phyloP scores from a whole-genome alignment of 1,140 invertebrate species.

The Pararge aegeria region DNA sequence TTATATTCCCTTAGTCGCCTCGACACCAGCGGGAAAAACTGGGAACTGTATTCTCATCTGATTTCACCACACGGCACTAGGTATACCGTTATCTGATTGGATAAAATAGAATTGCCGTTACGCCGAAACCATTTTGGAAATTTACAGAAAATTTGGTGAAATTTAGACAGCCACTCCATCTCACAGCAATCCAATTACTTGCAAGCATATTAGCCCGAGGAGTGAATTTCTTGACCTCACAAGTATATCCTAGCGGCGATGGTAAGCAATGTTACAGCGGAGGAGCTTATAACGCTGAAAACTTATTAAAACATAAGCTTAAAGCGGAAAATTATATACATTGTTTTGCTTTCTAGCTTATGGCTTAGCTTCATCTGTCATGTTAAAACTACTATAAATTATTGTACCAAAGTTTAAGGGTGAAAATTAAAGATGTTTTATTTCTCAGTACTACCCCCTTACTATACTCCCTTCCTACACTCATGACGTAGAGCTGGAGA shows the following conservation, averaged over 20 bases:
- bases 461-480: too few species aligned
- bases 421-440: too few species aligned
- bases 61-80: too few species aligned
- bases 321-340: neutral
- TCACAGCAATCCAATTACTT: constrained; percentile 36
- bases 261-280: constrained; percentile 23
- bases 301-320: constrained; percentile 1
- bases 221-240: constrained; percentile 38
- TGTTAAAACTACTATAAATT: too few species aligned
- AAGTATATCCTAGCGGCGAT: constrained; percentile 25
- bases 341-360: neutral
- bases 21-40: too few species aligned
- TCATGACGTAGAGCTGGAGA: too few species aligned
- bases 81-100: neutral
- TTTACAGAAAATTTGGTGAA: constrained; percentile 16
- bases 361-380: too few species aligned
- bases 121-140: constrained; percentile 12
- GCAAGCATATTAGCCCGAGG: constrained; percentile 33
- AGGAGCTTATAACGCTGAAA: constrained; percentile 14
- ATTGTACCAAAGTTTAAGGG: too few species aligned
- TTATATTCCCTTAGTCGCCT: too few species aligned
- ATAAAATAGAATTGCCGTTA: neutral
- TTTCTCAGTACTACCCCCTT: too few species aligned
- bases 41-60: too few species aligned
- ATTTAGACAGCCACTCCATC: constrained; percentile 15